phyloP scores from a whole-genome alignment of 37 sponge, comb jelly and placozoan species.

The Bolinopsis microptera region DNA sequence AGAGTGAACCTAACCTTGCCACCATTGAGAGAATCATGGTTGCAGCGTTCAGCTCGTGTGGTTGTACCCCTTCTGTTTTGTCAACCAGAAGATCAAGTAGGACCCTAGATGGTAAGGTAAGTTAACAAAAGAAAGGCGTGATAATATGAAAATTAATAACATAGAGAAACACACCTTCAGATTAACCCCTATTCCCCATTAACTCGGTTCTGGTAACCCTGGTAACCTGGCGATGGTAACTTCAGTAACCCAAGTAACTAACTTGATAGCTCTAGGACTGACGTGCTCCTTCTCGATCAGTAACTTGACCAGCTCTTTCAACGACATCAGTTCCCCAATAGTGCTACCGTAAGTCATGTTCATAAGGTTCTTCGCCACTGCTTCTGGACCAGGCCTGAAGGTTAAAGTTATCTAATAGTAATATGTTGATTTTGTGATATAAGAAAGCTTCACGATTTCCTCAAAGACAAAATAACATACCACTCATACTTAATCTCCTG shows the following conservation, averaged over 20 bases:
- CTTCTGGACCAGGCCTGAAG: constrained; percentile 21
- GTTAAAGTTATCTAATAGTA: too few species aligned
- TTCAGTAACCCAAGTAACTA: background rate
- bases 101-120: too few species aligned
- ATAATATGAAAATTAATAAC: too few species aligned
- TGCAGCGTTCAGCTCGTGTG: background rate
- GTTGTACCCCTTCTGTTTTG: background rate
- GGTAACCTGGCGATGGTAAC: too few species aligned
- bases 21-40: constrained; percentile 32
- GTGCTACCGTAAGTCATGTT: constrained; percentile 66
- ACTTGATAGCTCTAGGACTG: constrained; percentile 56
- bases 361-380: constrained; percentile 69
- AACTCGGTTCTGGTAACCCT: too few species aligned
- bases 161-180: too few species aligned
- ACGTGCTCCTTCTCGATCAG: constrained; percentile 70
- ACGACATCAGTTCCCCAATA: constrained; percentile 72
- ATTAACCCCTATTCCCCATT: too few species aligned
- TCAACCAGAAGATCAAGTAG: constrained; percentile 22
- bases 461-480: background rate
- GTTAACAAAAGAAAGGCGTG: too few species aligned
- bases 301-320: constrained; percentile 75
- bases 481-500: background rate
- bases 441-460: too few species aligned
- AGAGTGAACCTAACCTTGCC: background rate
- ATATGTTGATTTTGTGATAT: too few species aligned